Base-by-base conservation (phyloP, 2,797 vertebrate species). In the Acridotheres tristis region DNA sequence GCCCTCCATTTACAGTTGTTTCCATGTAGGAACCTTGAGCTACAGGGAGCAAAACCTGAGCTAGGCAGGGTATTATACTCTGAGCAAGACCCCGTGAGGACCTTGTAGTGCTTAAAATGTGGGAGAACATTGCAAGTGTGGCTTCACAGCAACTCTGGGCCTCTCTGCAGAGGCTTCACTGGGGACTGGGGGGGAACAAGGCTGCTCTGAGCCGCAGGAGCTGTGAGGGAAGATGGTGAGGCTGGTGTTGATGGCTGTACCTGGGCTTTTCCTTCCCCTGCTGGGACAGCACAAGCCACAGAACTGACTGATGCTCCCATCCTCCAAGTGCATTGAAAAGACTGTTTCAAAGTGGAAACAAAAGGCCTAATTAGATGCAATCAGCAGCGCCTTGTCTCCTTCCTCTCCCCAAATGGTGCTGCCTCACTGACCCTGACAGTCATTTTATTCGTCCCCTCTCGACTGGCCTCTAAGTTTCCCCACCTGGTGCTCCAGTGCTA, bases 1-100 rank as follows among this genome's bases (percentile, higher is more conserved):
- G 65, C 71, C 72, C 71, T 94, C 89, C 88, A 74, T 94, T 95
- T 96, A 94, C 88, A 94, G 58, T 83, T 90, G 93, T 94, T 97
- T 94, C 91, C 40, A 7, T 94, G 89, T 96, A 93, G 88, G 80
- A 95, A 91, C 61, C 57, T 74, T 61, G 36, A 95, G 71, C 69
- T 86, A 90, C 83, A 61, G 74, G 55, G 79, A 93, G 73, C 25
- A 84, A 93, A 94, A 84, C 17, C 82, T 50, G 73, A 91, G 62
- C 38, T 48, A 91, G 87, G 82, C 69, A 67, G 84, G 77, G 38
- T 57, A 57, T 43, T 85, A 69, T 55, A 68, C 65, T 80, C 54
- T 47, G 75, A 92, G 77, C 9, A 0, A 93, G 89, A 96, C 88
- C 82, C 92, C 54, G 0, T 40, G 82, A 96, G 92, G 79, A 89